These are phyloP conservation scores for Brachionus plicatilis DNA, from an alignment of 1,140 invertebrate genomes.

Conservation along the genomic window DNA sequence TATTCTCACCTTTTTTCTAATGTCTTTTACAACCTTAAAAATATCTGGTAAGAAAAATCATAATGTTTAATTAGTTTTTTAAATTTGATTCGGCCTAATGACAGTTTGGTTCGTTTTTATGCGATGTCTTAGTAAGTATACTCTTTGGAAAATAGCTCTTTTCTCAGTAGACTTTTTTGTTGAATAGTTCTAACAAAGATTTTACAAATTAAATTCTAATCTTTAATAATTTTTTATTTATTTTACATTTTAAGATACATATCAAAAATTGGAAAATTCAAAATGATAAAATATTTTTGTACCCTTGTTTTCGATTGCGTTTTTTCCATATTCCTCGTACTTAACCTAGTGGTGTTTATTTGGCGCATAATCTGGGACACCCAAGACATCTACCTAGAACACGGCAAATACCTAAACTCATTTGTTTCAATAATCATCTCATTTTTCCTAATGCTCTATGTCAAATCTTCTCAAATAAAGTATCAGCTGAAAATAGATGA, in stretches of 20 bases:
- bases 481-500: neutral
- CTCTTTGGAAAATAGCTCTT: too few relatives aligned
- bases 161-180: too few relatives aligned
- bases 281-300: neutral
- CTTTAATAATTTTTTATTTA: neutral
- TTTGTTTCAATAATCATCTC: neutral
- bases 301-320: neutral
- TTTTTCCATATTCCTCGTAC: slow-evolving; percentile 16
- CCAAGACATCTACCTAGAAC: neutral
- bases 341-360: slow-evolving; percentile 22
- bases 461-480: neutral
- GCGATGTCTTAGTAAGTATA: too few relatives aligned
- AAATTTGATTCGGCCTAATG: neutral
- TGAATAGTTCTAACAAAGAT: too few relatives aligned
- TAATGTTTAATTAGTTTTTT: neutral
- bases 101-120: neutral
- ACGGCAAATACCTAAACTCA: neutral
- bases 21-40: neutral
- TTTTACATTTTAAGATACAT: neutral
- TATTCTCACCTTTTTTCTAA: neutral
- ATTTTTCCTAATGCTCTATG: neutral
- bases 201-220: too few relatives aligned
- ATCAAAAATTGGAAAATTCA: neutral
- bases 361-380: slow-evolving; percentile 39
- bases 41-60: neutral